A percentile compares a stretch with the other conserved stretches of the same genome.
Evolutionary conservation across 2,113 vertebrate genomes (phyloP).

Genomic region (Ceyx melanurus): DNA sequence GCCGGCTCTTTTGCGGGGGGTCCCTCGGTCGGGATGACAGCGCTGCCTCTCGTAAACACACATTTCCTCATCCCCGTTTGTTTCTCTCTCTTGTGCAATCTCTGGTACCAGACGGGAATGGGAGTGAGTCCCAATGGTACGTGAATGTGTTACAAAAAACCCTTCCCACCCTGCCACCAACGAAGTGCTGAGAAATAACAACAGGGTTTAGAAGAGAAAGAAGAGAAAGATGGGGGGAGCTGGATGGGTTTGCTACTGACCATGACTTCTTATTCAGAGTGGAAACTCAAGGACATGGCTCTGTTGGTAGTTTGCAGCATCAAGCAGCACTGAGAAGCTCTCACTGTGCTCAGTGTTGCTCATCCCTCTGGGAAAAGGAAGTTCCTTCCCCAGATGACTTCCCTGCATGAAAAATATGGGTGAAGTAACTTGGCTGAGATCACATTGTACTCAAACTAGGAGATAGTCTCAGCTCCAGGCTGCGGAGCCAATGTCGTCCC

Average conservation of each 20-base stretch:
- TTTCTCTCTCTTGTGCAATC: constrained; percentile 68
- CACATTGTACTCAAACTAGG: background rate
- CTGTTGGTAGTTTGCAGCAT: background rate
- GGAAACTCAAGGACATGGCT: constrained; percentile 21
- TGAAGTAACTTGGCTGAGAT: background rate
- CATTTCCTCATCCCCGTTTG: constrained; percentile 63
- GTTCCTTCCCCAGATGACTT: background rate
- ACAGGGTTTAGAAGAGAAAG: background rate
- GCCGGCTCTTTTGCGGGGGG: constrained; percentile 29
- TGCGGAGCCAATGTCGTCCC: background rate
- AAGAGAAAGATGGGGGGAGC: constrained; percentile 3
- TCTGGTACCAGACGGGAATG: constrained; percentile 59
- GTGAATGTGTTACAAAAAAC: constrained; percentile 50
- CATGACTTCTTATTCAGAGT: background rate
- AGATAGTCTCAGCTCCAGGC: background rate
- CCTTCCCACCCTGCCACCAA: constrained; percentile 66
- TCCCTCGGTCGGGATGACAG: constrained; percentile 50
- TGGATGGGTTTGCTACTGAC: constrained; percentile 33
- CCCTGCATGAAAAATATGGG: background rate
- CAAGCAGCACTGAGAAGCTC: background rate
- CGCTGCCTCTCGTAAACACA: constrained; percentile 58
- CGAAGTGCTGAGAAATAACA: constrained; percentile 57
- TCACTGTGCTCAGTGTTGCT: background rate
- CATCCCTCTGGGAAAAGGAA: background rate
- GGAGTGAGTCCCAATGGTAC: constrained; percentile 52